Evolutionary conservation across 2,113 vertebrate species (phyloP).

Genomic region (Pseudonaja textilis): DNA sequence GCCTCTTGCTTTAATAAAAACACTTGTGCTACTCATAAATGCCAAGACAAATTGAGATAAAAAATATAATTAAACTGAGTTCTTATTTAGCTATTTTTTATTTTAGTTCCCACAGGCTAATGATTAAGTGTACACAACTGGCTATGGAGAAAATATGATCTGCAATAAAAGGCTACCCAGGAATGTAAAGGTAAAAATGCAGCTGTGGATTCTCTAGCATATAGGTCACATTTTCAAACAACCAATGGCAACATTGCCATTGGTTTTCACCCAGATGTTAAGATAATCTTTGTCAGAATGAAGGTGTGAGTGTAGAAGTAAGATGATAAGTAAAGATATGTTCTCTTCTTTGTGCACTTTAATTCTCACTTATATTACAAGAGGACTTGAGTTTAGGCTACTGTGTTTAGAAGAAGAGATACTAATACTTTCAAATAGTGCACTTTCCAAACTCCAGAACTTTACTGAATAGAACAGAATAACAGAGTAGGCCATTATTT

Average conservation of each 20-base stretch:
- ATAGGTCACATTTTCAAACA: not conserved
- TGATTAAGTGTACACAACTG: conserved; percentile 21
- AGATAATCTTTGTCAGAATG: not conserved
- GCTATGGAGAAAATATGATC: conserved; percentile 30
- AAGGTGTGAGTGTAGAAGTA: not conserved
- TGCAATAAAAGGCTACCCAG: conserved; percentile 33
- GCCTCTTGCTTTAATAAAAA: conserved; percentile 61
- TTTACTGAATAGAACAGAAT: not conserved
- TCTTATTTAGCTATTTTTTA: conserved; percentile 49
- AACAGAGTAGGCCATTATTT: not conserved
- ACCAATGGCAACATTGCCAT: not conserved
- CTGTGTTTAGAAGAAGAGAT: not conserved
- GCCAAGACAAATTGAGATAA: conserved; percentile 54
- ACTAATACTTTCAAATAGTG: not conserved
- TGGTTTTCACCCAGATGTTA: not conserved
- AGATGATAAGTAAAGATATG: not conserved
- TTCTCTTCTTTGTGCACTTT: not conserved
- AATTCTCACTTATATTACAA: not conserved
- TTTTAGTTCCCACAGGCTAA: conserved; percentile 38
- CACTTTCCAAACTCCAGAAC: not conserved
- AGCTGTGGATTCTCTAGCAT: not conserved
- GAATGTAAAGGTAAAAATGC: not conserved
- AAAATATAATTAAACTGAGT: conserved; percentile 48
- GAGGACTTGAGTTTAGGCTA: not conserved
- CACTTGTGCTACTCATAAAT: conserved; percentile 46